A percentile compares a stretch with the other conserved stretches of the same genome.
These are phyloP conservation scores for Sebastes matsubarae DNA, from an alignment of 2,797 vertebrate species.

Conservation along the genomic window DNA sequence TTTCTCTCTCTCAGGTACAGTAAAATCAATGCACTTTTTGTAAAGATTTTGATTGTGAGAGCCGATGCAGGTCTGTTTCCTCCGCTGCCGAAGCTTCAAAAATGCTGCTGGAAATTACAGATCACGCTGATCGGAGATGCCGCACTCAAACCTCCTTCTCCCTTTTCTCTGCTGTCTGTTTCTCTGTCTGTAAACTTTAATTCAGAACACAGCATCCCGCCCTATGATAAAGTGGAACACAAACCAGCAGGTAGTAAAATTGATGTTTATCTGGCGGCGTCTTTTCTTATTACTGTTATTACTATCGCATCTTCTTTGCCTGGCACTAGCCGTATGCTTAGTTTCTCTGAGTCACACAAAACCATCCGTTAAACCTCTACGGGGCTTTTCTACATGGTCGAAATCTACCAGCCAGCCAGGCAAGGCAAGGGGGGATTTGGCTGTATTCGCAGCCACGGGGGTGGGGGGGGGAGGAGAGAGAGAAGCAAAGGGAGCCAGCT, in stretches of 20 bases:
- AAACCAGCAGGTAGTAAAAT: conserved; percentile 29
- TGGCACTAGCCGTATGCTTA: conserved; percentile 7
- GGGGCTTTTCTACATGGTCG: conserved; percentile 37
- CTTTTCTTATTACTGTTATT: conserved; percentile 41
- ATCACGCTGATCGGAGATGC: conserved; percentile 22
- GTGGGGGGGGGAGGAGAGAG: background rate
- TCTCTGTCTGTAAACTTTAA: conserved; percentile 34
- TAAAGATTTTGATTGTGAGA: conserved; percentile 17
- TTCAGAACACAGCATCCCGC: conserved; percentile 13
- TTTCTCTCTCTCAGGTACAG: conserved; percentile 24
- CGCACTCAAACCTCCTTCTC: background rate
- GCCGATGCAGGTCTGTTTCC: background rate
- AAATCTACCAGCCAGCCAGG: conserved; percentile 50
- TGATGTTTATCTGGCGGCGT: conserved; percentile 48
- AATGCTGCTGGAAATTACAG: conserved; percentile 25
- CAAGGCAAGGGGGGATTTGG: conserved; percentile 53
- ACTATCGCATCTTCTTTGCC: conserved; percentile 27
- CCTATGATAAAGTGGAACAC: conserved; percentile 16
- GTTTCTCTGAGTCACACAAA: conserved; percentile 58
- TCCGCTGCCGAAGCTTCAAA: conserved; percentile 5
- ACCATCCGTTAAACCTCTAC: conserved; percentile 57
- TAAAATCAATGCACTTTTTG: conserved; percentile 38
- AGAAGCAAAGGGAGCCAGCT: conserved; percentile 46
- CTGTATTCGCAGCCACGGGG: conserved; percentile 26
- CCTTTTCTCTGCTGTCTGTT: background rate